Evolutionary conservation across 2,888 invertebrate species (phyloP).

Genomic region (Polietes domitor): DNA sequence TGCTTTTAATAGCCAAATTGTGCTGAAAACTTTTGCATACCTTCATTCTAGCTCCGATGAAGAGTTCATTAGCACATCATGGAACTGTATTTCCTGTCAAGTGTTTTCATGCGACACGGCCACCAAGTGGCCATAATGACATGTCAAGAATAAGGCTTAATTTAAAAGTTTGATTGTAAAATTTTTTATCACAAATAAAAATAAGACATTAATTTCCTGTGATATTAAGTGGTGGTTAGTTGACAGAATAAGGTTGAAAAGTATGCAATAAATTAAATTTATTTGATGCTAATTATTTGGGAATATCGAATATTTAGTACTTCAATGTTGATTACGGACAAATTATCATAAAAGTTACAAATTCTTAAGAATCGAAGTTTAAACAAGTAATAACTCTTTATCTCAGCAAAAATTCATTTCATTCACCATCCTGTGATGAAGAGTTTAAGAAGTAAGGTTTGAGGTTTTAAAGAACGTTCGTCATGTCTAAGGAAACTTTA

Average conservation of each 20-base stretch:
- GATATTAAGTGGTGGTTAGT: too few relatives aligned
- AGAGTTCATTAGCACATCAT: slow-evolving; percentile 11
- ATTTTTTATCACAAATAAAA: too few relatives aligned
- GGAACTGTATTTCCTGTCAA: background rate
- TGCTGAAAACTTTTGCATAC: background rate
- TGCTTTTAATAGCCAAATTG: slow-evolving; percentile 31
- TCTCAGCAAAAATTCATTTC: background rate
- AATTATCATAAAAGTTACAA: too few relatives aligned
- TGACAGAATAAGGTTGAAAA: too few relatives aligned
- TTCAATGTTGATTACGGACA: too few relatives aligned
- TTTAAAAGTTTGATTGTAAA: too few relatives aligned
- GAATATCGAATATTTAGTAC: too few relatives aligned
- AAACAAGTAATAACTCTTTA: background rate
- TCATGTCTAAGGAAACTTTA: background rate
- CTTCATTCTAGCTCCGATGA: background rate
- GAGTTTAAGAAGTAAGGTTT: background rate
- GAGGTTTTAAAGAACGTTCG: background rate
- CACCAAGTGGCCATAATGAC: background rate
- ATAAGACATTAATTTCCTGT: too few relatives aligned
- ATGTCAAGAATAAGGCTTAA: too few relatives aligned
- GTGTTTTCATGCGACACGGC: background rate
- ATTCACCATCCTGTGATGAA: background rate
- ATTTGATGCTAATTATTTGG: too few relatives aligned
- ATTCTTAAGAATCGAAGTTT: too few relatives aligned
- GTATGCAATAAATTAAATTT: too few relatives aligned